phyloP scores from a whole-genome alignment of 2,797 vertebrate species.

The Muscicapa striata region DNA sequence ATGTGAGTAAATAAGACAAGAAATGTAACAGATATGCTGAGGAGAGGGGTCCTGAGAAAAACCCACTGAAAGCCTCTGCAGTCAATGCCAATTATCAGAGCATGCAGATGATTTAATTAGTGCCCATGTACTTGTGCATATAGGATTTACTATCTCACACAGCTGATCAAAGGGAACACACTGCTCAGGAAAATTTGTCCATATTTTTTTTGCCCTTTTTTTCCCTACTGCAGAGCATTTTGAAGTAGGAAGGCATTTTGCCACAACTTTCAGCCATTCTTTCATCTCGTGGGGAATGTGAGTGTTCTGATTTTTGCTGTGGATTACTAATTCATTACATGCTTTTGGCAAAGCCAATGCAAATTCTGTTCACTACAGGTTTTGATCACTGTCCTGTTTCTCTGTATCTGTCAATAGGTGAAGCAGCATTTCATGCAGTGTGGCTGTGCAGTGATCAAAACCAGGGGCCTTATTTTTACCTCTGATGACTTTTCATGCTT shows the following conservation, averaged over 20 bases:
- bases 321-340: slow-evolving; percentile 45
- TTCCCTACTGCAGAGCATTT: background rate
- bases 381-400: background rate
- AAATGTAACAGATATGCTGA: slow-evolving; percentile 8
- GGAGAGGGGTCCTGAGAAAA: slow-evolving; percentile 58
- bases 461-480: background rate
- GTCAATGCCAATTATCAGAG: slow-evolving; percentile 49
- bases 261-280: slow-evolving; percentile 39
- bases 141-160: slow-evolving; percentile 34
- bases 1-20: slow-evolving; percentile 66
- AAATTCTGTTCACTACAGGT: background rate
- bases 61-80: slow-evolving; percentile 29
- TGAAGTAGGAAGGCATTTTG: slow-evolving; percentile 25
- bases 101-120: slow-evolving; percentile 52
- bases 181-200: slow-evolving; percentile 37
- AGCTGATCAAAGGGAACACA: slow-evolving; percentile 49
- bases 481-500: background rate
- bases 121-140: slow-evolving; percentile 3
- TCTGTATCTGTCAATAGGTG: background rate
- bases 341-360: slow-evolving; percentile 44
- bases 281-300: background rate
- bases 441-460: background rate
- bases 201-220: slow-evolving; percentile 24
- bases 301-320: slow-evolving; percentile 1
- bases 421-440: background rate